Evolutionary conservation across 2,113 vertebrate genomes (phyloP), one percentile per base, ranked within the genome.

Genomic region (Electrona antarctica): DNA sequence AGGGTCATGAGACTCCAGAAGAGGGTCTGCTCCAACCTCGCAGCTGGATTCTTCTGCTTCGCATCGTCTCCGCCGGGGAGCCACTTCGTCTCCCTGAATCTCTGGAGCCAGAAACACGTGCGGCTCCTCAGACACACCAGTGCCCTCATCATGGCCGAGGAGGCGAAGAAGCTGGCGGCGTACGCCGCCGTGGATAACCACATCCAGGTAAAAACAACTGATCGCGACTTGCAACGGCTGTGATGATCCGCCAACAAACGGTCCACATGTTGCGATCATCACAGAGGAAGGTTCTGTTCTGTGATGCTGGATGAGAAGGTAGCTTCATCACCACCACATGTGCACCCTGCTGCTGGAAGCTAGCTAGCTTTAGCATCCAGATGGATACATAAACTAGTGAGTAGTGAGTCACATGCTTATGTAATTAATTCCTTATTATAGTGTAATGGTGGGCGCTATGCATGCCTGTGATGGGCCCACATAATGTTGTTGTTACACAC

Each of bases 131-230:
- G 68, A 46, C 15, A 3, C 41, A 58, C 50, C 49, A 41, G 28
- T 14, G 14, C 46, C 62, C 14, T 64, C 28, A 68, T 29, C 77
- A 94, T 94, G 93, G 91, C 93, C 6, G 93, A 94, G 61, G 91
- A 94, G 69, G 91, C 92, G 61, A 94, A 94, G 85, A 93, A 92
- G 41, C 90, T 90, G 41, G 93, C 93, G 0, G 93, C 92, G 0
- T 86, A 87, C 72, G 88, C 91, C 13, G 92, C 93, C 0, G 93
- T 94, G 65, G 87, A 94, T 15, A 93, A 90, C 84, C 90, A 93
- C 76, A 82, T 94, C 14, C 90, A 93, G 92, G 93, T 93, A 49
- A n/a, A 41, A 3, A 41, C 33, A 41, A 41, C 33, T 6, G 33
- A 41, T 41, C 33, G 33, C 33, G 33, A 41, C 33, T 3, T 41